Conservation (phyloP, 92 coral and sea anemone species). For the Bergia sp. region DNA sequence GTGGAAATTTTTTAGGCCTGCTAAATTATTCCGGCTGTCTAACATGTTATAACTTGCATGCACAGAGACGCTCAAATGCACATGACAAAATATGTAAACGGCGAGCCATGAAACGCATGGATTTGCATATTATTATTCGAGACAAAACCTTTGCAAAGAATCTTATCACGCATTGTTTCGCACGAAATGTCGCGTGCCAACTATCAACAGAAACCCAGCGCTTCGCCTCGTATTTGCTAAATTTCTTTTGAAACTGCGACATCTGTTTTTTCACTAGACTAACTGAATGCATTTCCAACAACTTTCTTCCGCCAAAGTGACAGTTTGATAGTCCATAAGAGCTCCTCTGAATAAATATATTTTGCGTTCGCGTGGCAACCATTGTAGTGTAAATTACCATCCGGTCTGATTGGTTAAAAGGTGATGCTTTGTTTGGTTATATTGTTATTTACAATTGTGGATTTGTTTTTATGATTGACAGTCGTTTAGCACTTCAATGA, state of each 20-base stretch:
- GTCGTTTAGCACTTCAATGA: background rate
- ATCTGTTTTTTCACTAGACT: background rate
- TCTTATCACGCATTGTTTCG: slow-evolving; percentile 36
- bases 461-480: background rate
- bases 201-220: background rate
- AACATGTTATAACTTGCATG: slow-evolving; percentile 44
- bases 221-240: background rate
- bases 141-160: slow-evolving; percentile 18
- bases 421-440: background rate
- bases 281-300: background rate
- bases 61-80: slow-evolving; percentile 39
- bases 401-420: slow-evolving; percentile 16
- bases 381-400: background rate
- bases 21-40: slow-evolving; percentile 21
- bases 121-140: slow-evolving; percentile 25
- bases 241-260: background rate
- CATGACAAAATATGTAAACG: slow-evolving; percentile 20
- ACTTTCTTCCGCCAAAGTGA: slow-evolving; percentile 14
- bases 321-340: slow-evolving; percentile 14
- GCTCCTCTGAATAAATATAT: slow-evolving; percentile 2
- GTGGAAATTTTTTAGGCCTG: background rate
- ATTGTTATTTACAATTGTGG: slow-evolving; percentile 3
- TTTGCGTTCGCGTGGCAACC: slow-evolving; percentile 46
- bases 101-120: slow-evolving; percentile 28
- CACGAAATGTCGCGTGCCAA: slow-evolving; percentile 50